Conservation (phyloP, 2,797 vertebrate species). For the Galaxias olidus region DNA sequence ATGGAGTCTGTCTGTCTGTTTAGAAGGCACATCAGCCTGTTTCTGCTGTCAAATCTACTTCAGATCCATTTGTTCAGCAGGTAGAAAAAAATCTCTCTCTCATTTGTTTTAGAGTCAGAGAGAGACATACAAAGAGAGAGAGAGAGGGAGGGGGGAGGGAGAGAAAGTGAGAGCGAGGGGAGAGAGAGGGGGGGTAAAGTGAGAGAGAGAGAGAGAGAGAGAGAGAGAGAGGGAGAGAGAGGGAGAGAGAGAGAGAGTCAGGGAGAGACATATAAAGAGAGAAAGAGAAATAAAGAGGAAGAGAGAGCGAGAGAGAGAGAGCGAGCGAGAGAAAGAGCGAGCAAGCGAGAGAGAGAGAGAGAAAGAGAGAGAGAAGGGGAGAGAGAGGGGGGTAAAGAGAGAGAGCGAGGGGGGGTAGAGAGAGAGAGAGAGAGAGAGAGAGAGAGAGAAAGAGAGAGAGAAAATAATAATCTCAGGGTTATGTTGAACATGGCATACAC, state of each 20-base stretch:
- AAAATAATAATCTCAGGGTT: too few relatives aligned
- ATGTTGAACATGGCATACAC: too few relatives aligned
- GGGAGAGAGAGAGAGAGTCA: neutral
- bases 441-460: too few relatives aligned
- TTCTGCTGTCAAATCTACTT: too few relatives aligned
- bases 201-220: neutral
- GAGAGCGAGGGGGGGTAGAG: too few relatives aligned
- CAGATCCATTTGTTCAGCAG: too few relatives aligned
- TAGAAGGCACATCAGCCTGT: too few relatives aligned
- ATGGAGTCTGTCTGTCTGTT: too few relatives aligned
- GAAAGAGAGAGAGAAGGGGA: neutral
- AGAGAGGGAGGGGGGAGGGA: neutral
- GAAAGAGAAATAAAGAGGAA: neutral
- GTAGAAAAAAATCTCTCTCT: too few relatives aligned
- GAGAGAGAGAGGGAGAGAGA: neutral
- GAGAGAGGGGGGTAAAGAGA: too few relatives aligned
- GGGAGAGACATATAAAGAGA: neutral
- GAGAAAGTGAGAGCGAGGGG: neutral
- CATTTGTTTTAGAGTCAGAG: too few relatives aligned
- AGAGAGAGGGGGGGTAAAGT: neutral
- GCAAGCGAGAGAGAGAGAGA: neutral
- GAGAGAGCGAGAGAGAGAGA: constrained; percentile 3
- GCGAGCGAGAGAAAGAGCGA: neutral
- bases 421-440: too few relatives aligned
- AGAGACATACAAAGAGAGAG: neutral